A percentile compares a stretch with the other conserved stretches of the same genome.
Conservation (phyloP, 2,797 vertebrate species). For the Philypnodon macrostomus region DNA sequence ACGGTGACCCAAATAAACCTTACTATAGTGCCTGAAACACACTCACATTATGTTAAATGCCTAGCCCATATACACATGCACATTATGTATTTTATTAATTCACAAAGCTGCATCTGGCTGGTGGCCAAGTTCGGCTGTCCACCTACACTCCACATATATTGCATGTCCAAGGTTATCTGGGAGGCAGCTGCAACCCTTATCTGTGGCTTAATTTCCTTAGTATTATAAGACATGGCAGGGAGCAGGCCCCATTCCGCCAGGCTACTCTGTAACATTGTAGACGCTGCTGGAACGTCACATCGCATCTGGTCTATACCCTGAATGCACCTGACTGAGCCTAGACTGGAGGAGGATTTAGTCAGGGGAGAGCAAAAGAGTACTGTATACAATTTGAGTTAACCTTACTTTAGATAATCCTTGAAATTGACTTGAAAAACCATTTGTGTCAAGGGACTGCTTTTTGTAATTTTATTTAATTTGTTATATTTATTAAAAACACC, state of each 20-base stretch:
- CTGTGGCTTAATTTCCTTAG: slow-evolving; percentile 50
- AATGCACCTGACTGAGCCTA: slow-evolving; percentile 10
- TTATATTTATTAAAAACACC: too few relatives aligned
- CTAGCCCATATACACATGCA: too few relatives aligned
- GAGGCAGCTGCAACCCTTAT: slow-evolving; percentile 46
- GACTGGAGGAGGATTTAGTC: slow-evolving; percentile 9
- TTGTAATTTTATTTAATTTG: too few relatives aligned
- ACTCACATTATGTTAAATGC: too few relatives aligned
- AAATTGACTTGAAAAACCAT: too few relatives aligned
- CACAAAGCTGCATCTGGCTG: slow-evolving; percentile 8
- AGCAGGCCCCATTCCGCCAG: slow-evolving; percentile 36
- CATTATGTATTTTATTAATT: background rate
- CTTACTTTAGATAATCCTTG: too few relatives aligned
- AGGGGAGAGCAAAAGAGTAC: slow-evolving; percentile 23
- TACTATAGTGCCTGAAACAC: too few relatives aligned
- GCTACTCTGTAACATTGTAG: slow-evolving; percentile 17
- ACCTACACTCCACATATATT: slow-evolving; percentile 12
- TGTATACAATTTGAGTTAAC: too few relatives aligned
- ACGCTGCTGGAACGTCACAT: slow-evolving; percentile 55
- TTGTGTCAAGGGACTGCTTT: too few relatives aligned
- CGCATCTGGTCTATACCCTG: slow-evolving; percentile 45
- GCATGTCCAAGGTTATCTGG: slow-evolving; percentile 55
- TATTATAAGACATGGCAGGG: slow-evolving; percentile 49
- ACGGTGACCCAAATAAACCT: too few relatives aligned
- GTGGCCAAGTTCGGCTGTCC: slow-evolving; percentile 12